A percentile compares a stretch with the other conserved stretches of the same genome.
Conservation (phyloP, 2,888 invertebrate genomes). For the Steinernema carpocapsae region DNA sequence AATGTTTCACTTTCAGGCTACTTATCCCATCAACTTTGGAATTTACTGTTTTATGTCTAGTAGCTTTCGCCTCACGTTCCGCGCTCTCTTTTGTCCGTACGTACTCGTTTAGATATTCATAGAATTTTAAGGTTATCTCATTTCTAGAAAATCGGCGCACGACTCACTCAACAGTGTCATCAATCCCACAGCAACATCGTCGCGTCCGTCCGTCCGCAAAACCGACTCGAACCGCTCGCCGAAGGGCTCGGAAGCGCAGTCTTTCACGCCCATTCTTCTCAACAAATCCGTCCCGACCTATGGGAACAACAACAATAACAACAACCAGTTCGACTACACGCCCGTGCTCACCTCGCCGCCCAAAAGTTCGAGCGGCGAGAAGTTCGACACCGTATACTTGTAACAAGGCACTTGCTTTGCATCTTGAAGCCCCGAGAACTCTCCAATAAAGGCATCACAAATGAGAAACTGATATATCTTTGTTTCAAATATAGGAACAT, state of each 20-base stretch:
- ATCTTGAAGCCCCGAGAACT: too few relatives aligned
- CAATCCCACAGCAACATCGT: constrained; percentile 9
- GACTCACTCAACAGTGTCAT: constrained; percentile 18
- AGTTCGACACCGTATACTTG: constrained; percentile 30
- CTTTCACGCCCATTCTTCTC: constrained; percentile 11
- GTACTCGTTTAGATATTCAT: constrained; percentile 27
- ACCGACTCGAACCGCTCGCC: constrained; percentile 28
- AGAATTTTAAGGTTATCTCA: background rate
- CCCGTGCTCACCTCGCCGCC: constrained; percentile 25
- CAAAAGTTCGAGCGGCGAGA: constrained; percentile 17
- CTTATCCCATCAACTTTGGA: constrained; percentile 88
- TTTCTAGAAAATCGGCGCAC: constrained; percentile 20
- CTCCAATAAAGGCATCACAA: too few relatives aligned
- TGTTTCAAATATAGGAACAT: background rate
- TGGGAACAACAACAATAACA: constrained; percentile 16
- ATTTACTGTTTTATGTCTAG: constrained; percentile 95
- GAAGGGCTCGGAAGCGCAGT: background rate
- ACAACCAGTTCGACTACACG: constrained; percentile 17
- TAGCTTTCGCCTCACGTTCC: constrained; percentile 86
- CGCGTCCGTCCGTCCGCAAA: constrained; percentile 30
- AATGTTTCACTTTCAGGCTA: constrained; percentile 72
- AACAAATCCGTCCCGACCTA: constrained; percentile 6
- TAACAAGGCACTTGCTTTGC: background rate
- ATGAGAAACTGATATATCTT: too few relatives aligned
- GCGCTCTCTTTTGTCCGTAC: constrained; percentile 75